A percentile compares a stretch with the other conserved stretches of the same genome.
phyloP scores from a whole-genome alignment of 92 coral and sea anemone species.

The Umimayanthus kanabou region DNA sequence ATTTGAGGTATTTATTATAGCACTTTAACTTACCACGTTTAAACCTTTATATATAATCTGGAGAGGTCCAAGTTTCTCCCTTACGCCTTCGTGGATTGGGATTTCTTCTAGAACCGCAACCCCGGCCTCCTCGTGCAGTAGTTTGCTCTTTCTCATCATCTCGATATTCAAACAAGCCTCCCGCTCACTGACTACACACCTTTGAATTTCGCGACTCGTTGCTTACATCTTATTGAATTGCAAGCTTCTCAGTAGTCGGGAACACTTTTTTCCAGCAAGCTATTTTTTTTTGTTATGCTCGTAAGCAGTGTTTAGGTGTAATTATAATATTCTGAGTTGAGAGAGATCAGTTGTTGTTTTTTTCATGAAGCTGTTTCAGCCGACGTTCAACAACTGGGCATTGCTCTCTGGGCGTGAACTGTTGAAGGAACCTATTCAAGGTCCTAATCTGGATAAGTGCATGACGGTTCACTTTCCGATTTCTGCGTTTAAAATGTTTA shows the following conservation, averaged over 20 bases:
- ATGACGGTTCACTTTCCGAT: too few relatives aligned
- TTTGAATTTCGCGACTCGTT: not conserved
- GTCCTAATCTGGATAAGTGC: not conserved
- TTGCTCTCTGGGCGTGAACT: conserved; percentile 6
- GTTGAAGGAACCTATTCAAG: not conserved
- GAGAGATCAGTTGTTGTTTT: not conserved
- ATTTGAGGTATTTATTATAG: not conserved
- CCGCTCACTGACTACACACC: not conserved
- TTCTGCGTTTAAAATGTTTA: not conserved
- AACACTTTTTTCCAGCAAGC: not conserved
- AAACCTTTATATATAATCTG: not conserved
- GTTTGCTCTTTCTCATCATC: not conserved
- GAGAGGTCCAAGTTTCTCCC: not conserved
- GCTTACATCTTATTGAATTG: too few relatives aligned
- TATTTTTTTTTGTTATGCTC: not conserved
- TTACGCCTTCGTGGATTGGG: not conserved
- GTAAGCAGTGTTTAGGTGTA: not conserved
- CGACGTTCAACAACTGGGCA: not conserved
- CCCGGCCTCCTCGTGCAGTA: not conserved
- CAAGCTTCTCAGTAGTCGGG: not conserved
- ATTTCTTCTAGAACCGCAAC: too few relatives aligned
- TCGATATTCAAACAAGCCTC: not conserved
- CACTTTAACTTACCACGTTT: not conserved
- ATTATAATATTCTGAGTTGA: not conserved
- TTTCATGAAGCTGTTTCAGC: not conserved